These are phyloP conservation scores for Lordiphosa andalusiaca DNA, from an alignment of 2,888 invertebrate genomes.

Conservation along the genomic window DNA sequence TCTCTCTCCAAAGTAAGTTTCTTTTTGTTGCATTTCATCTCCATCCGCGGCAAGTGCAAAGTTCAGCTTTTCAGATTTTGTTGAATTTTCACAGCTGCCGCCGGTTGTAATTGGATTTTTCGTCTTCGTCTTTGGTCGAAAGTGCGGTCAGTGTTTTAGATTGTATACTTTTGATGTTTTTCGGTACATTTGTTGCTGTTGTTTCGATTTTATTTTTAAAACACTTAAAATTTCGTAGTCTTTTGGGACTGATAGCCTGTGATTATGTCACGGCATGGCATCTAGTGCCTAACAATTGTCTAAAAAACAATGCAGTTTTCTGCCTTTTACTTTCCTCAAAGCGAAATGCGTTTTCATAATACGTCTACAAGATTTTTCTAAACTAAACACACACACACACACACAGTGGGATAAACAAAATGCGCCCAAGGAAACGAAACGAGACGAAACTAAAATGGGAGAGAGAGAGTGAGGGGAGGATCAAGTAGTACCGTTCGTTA, in stretches of 20 bases:
- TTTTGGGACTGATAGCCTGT: constrained; percentile 15
- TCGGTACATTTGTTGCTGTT: constrained; percentile 23
- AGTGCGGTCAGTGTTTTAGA: constrained; percentile 9
- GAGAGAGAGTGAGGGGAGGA: constrained; percentile 16
- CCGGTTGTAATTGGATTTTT: constrained; percentile 12
- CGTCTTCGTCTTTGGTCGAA: constrained; percentile 4
- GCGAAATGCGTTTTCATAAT: constrained; percentile 19
- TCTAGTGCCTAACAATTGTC: constrained; percentile 42
- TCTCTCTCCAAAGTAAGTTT: constrained; percentile 4
- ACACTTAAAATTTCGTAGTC: constrained; percentile 36
- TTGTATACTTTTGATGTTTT: constrained; percentile 26
- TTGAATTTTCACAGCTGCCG: neutral
- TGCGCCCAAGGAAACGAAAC: constrained; percentile 44
- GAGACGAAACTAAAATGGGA: neutral
- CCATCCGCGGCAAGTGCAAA: constrained; percentile 45
- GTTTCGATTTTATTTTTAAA: constrained; percentile 42
- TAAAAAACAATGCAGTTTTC: constrained; percentile 14
- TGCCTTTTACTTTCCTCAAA: neutral
- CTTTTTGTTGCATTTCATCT: constrained; percentile 15
- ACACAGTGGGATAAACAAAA: constrained; percentile 59
- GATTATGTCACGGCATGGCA: constrained; percentile 60
- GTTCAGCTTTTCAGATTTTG: constrained; percentile 28
- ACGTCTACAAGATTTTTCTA: constrained; percentile 24
- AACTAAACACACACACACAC: constrained; percentile 27
- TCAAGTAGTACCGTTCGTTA: constrained; percentile 55